phyloP scores from a whole-genome alignment of 2,888 invertebrate species.

The Neria commutata region DNA sequence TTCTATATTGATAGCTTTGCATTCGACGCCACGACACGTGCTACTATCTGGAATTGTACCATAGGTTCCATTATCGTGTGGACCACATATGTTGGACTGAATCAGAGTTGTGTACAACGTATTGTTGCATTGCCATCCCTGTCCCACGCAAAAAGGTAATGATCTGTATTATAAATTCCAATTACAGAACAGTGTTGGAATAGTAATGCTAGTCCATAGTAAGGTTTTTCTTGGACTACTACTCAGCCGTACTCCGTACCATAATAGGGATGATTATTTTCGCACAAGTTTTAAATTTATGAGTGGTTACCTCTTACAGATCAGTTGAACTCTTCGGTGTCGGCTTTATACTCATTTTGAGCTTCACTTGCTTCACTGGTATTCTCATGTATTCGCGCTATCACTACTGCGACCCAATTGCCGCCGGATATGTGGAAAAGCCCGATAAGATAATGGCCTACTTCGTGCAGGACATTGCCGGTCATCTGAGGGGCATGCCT shows the following conservation, averaged over 20 bases:
- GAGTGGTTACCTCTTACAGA: conserved; percentile 43
- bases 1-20: conserved; percentile 63
- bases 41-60: conserved; percentile 70
- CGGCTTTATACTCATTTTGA: conserved; percentile 65
- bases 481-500: conserved; percentile 64
- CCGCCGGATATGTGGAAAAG: conserved; percentile 61
- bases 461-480: conserved; percentile 66
- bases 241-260: conserved; percentile 65
- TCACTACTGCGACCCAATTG: conserved; percentile 67
- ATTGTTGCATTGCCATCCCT: conserved; percentile 69
- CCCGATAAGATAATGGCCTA: conserved; percentile 65
- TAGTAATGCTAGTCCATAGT: no score
- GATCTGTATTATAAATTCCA: no score
- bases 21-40: conserved; percentile 67
- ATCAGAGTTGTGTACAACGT: conserved; percentile 77
- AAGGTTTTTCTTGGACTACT: no score
- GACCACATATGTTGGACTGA: conserved; percentile 70
- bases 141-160: conserved; percentile 65
- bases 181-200: no score
- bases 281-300: neutral
- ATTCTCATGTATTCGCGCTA: conserved; percentile 67
- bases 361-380: conserved; percentile 67
- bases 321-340: conserved; percentile 64
- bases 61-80: conserved; percentile 67
- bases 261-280: neutral